phyloP scores from a whole-genome alignment of 1,140 invertebrate genomes.

The Drosophila setifemur region DNA sequence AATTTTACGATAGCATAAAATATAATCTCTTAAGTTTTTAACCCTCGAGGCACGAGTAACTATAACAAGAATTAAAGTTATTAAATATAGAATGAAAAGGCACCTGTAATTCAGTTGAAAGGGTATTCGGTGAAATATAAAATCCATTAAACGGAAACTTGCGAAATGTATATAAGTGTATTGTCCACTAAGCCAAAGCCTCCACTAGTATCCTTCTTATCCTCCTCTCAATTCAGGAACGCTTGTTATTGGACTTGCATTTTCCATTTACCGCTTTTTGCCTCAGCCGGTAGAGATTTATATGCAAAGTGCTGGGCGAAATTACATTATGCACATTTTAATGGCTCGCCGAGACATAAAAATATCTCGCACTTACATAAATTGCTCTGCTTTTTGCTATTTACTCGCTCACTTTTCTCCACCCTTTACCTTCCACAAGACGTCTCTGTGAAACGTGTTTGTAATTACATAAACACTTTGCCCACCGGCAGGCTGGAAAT shows the following conservation, averaged over 20 bases:
- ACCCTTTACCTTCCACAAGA: background rate
- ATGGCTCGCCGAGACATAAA: slow-evolving; percentile 40
- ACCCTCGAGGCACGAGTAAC: too few relatives aligned
- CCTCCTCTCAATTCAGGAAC: background rate
- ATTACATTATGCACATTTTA: slow-evolving; percentile 60
- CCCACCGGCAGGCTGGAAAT: slow-evolving; percentile 12
- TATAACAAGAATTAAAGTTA: too few relatives aligned
- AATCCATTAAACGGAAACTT: too few relatives aligned
- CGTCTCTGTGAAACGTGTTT: slow-evolving; percentile 14
- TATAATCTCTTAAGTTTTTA: too few relatives aligned
- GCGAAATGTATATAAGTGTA: background rate
- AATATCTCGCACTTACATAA: slow-evolving; percentile 56
- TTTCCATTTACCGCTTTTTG: slow-evolving; percentile 39
- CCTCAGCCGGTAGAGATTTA: slow-evolving; percentile 46
- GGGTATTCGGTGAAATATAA: too few relatives aligned
- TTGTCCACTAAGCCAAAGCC: slow-evolving; percentile 28
- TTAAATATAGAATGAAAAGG: too few relatives aligned
- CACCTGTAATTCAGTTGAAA: too few relatives aligned
- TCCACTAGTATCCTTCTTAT: background rate
- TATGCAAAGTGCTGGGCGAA: slow-evolving; percentile 41
- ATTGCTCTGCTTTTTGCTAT: slow-evolving; percentile 43
- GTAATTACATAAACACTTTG: slow-evolving; percentile 56
- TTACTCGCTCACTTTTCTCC: slow-evolving; percentile 30
- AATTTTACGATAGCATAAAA: too few relatives aligned
- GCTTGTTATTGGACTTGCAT: slow-evolving; percentile 54